Evolutionary conservation across 2,888 invertebrate species (phyloP).

Genomic region (Lithodes maja): DNA sequence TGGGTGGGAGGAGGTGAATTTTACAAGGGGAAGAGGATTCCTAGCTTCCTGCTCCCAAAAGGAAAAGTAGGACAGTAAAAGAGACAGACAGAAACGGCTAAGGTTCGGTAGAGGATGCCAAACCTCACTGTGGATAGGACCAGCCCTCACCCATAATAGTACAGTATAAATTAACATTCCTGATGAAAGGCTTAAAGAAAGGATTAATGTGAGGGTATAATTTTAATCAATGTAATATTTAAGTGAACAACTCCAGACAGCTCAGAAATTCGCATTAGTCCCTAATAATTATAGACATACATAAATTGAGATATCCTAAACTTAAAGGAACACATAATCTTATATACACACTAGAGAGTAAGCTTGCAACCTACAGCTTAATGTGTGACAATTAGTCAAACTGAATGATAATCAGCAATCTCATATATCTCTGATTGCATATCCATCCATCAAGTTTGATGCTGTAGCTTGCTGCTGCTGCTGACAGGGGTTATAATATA

Average conservation of each 20-base stretch:
- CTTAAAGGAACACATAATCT: constrained; percentile 39
- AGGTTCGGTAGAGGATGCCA: too few species aligned
- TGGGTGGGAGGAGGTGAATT: too few species aligned
- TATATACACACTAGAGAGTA: not conserved
- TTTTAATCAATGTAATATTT: constrained; percentile 34
- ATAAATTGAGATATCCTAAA: constrained; percentile 35
- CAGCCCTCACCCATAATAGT: too few species aligned
- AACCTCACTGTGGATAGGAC: too few species aligned
- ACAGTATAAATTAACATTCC: too few species aligned
- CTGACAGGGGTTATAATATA: not conserved
- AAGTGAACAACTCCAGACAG: constrained; percentile 39
- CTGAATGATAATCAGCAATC: not conserved
- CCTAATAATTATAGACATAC: constrained; percentile 21
- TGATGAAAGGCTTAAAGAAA: not conserved
- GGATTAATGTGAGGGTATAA: not conserved
- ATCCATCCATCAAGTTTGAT: not conserved
- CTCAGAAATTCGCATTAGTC: constrained; percentile 11
- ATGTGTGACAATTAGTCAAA: not conserved
- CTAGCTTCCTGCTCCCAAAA: too few species aligned
- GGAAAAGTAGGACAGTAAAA: too few species aligned
- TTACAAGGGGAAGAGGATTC: too few species aligned
- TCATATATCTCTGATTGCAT: not conserved
- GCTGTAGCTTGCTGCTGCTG: not conserved
- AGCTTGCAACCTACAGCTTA: constrained; percentile 10
- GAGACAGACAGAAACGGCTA: too few species aligned